Conservation (phyloP, 2,113 vertebrate species). For the Struthio camelus region DNA sequence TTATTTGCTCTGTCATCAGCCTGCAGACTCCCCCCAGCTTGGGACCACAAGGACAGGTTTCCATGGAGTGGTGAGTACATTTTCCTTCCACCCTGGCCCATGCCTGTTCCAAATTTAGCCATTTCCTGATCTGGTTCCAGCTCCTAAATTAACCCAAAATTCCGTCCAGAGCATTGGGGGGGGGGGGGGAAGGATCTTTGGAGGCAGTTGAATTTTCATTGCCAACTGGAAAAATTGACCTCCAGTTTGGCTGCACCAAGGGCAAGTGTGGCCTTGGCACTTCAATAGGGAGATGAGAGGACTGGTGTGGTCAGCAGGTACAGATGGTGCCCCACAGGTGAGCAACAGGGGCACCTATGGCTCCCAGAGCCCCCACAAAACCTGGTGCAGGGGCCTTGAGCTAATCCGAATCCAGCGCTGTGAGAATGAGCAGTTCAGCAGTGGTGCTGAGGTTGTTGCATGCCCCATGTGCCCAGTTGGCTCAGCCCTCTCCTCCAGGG, state of each 20-base stretch:
- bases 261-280: not conserved
- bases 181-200: not conserved
- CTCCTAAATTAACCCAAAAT: not conserved
- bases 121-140: slow-evolving; percentile 27
- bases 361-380: not conserved
- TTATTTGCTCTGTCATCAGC: not conserved
- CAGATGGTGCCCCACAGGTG: not conserved
- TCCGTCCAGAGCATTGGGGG: not conserved
- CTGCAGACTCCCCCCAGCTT: not conserved
- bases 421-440: no score
- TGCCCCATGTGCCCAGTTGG: not conserved
- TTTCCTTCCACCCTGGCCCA: not conserved
- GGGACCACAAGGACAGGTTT: not conserved
- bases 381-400: no score
- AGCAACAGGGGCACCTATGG: not conserved
- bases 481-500: not conserved
- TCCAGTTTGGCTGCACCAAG: not conserved
- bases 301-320: not conserved
- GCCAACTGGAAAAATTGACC: not conserved
- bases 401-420: no score
- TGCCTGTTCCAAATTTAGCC: not conserved
- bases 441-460: not conserved
- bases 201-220: not conserved
- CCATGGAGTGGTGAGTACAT: accelerated
- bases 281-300: not conserved